Evolutionary conservation across 2,888 invertebrate genomes (phyloP).

Genomic region (Coelopa pilipes): DNA sequence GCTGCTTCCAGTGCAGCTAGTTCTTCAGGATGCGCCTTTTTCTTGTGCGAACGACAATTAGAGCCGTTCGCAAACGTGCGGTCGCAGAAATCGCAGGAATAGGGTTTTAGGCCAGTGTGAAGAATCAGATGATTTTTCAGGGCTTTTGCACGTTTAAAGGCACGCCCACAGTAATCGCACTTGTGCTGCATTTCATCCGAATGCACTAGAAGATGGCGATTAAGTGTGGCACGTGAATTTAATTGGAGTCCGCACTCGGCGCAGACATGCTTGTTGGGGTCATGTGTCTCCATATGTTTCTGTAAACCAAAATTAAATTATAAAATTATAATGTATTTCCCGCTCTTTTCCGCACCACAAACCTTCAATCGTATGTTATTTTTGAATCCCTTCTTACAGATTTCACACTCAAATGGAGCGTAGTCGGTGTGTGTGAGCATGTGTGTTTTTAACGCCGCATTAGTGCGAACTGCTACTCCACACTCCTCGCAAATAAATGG

Average conservation of each 20-base stretch:
- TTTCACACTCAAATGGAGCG: constrained; percentile 67
- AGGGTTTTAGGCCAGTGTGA: constrained; percentile 65
- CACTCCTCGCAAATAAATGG: constrained; percentile 69
- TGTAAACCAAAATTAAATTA: constrained; percentile 38
- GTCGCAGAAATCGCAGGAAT: constrained; percentile 66
- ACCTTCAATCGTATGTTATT: constrained; percentile 58
- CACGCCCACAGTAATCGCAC: constrained; percentile 62
- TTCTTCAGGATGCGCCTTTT: constrained; percentile 65
- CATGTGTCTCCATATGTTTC: constrained; percentile 62
- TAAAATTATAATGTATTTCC: background rate
- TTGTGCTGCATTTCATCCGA: constrained; percentile 64
- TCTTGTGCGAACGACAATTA: constrained; percentile 66
- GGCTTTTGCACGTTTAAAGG: constrained; percentile 66
- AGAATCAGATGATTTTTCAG: constrained; percentile 65
- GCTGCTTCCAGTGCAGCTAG: constrained; percentile 65
- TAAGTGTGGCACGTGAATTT: constrained; percentile 59
- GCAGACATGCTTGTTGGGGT: constrained; percentile 62
- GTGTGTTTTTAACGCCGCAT: constrained; percentile 67
- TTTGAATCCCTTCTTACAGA: constrained; percentile 66
- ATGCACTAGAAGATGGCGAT: constrained; percentile 61
- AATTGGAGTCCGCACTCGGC: constrained; percentile 61
- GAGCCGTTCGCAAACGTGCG: constrained; percentile 67
- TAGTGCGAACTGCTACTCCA: constrained; percentile 67
- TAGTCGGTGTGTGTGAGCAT: constrained; percentile 68
- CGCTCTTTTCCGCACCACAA: background rate